Base-by-base conservation (phyloP, 2,113 vertebrate genomes). In the Synodontis membranacea region DNA sequence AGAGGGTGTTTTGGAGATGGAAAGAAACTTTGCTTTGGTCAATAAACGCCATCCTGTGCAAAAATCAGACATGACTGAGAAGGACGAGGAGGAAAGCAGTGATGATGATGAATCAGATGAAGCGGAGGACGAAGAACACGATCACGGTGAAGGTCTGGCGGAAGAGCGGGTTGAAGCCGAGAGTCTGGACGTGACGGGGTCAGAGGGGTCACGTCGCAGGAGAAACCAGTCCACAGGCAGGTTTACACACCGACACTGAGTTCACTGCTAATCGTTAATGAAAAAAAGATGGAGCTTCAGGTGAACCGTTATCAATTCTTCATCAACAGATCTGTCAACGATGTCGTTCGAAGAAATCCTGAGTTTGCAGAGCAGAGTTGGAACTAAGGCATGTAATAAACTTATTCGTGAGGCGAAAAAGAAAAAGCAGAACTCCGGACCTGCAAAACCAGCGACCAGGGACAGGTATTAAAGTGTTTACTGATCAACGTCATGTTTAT, bases 271-370 rank as follows among this genome's bases (percentile, higher is more conserved):
- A 31, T 72, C 25, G 25, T 6, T 39, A 72, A 72, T 68, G 3
- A 42, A 42, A 42, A 42, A 10, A 25, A 4, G 21, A 42, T 72
- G 25, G 19, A n/a, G 3, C 56, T 28, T 10, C 23, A 1, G 37
- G 4, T 70, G 66, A 39, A 39, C 19, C 9, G 37, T 42, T 2
- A 14, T 14, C 10, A 68, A 8, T 21, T 21, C 9, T 68, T 68
- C 28, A 31, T 10, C 17, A 84, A 28, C 90, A 95, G 95, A 94
- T 50, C 89, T 95, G 9, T 95, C 94, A 84, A 89, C 14, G 48
- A 92, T 95, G 94, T 92, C 95, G 2, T 95, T 96, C n/a, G 94
- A 95, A 84, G 94, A 96, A 9, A 39, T 95, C 81, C 34, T 95
- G 86, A 88, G 86, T 82, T 93, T 96, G 28, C 94, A 94, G 89